phyloP scores from a whole-genome alignment of 2,888 invertebrate species.

The Cerceris ruficornis region DNA sequence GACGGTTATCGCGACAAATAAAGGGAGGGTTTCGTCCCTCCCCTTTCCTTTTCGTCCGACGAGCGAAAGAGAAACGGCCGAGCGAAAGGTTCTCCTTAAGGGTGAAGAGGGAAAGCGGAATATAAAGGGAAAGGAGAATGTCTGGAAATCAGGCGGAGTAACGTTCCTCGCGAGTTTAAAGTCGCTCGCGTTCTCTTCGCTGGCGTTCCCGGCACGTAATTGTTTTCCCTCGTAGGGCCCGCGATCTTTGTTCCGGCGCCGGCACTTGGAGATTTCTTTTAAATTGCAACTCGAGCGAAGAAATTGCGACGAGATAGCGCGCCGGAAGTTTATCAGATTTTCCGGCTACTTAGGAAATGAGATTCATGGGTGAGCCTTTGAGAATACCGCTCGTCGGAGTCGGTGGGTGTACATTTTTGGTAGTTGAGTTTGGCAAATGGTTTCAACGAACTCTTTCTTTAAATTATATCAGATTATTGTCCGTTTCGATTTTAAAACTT shows the following conservation, averaged over 20 bases:
- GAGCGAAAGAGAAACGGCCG: not conserved
- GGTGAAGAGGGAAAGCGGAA: not conserved
- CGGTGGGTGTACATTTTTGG: too few species aligned
- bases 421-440: too few species aligned
- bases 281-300: not conserved
- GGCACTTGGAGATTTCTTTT: not conserved
- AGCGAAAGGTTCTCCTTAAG: not conserved
- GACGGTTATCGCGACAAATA: conserved; percentile 15
- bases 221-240: conserved; percentile 8
- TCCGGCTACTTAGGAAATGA: not conserved
- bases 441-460: too few species aligned
- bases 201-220: conserved; percentile 1
- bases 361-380: too few species aligned
- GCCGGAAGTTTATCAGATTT: not conserved
- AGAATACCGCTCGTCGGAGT: too few species aligned
- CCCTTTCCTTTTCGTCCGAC: not conserved
- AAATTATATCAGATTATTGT: too few species aligned
- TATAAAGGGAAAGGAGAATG: not conserved
- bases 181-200: not conserved
- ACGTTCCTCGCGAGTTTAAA: conserved; percentile 13
- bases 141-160: conserved; percentile 13
- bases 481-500: too few species aligned
- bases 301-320: not conserved
- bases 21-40: too few species aligned
- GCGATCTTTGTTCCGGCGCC: not conserved